Percentiles rank a stretch among this genome's conserved stretches.
phyloP scores from a whole-genome alignment of 2,888 invertebrate species.

The Acrobeloides nanus region DNA sequence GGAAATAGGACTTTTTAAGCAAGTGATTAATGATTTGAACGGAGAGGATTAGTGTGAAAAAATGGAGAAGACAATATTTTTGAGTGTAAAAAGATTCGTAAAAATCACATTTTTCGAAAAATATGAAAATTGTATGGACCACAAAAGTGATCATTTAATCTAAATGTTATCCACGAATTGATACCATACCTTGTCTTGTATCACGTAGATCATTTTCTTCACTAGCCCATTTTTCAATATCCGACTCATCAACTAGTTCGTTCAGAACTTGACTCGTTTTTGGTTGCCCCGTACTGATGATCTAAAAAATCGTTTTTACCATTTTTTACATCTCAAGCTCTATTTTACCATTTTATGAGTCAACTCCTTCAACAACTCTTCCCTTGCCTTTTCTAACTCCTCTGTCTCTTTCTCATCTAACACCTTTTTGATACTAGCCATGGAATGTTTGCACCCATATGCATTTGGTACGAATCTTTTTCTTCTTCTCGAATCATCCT shows the following conservation, averaged over 20 bases:
- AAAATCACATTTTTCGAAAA: slow-evolving; percentile 5
- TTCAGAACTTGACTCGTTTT: slow-evolving; percentile 57
- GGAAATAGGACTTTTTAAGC: too few relatives aligned
- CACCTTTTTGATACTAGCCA: slow-evolving; percentile 61
- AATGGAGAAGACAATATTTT: not conserved
- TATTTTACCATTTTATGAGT: too few relatives aligned
- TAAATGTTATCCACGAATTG: not conserved
- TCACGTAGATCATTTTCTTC: slow-evolving; percentile 40
- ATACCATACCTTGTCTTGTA: slow-evolving; percentile 15
- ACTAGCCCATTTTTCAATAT: slow-evolving; percentile 63
- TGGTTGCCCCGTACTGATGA: slow-evolving; percentile 56
- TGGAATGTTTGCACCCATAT: slow-evolving; percentile 81
- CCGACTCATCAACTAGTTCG: slow-evolving; percentile 85
- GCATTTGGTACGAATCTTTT: slow-evolving; percentile 92
- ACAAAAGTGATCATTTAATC: too few relatives aligned
- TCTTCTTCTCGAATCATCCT: slow-evolving; percentile 90
- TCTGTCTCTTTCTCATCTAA: slow-evolving; percentile 16
- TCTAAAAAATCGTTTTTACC: too few relatives aligned
- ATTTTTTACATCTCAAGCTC: too few relatives aligned
- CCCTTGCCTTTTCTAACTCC: slow-evolving; percentile 63
- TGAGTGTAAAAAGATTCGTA: not conserved
- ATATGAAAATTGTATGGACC: not conserved
- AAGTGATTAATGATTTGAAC: too few relatives aligned
- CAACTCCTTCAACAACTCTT: slow-evolving; percentile 79
- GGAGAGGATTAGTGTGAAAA: not conserved